These are phyloP conservation scores for Agonum fuliginosum DNA, from an alignment of 2,888 invertebrate species.

Conservation along the genomic window DNA sequence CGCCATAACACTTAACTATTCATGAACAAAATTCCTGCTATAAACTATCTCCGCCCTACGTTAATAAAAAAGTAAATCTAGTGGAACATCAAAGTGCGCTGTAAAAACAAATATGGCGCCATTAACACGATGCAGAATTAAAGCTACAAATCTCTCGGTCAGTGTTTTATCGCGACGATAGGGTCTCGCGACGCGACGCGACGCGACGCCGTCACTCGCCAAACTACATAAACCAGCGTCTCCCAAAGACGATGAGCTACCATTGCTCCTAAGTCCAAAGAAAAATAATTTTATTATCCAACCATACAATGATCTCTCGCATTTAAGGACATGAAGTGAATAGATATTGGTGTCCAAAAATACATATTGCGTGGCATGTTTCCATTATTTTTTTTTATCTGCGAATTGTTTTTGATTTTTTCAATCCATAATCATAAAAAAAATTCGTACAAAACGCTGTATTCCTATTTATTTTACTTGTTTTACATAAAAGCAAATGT, in stretches of 20 bases:
- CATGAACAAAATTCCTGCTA: neutral
- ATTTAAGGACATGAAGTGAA: neutral
- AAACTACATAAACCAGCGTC: slow-evolving; percentile 16
- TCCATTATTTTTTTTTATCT: too few species aligned
- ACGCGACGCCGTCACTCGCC: slow-evolving; percentile 11
- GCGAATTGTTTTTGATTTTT: too few species aligned
- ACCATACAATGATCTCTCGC: too few species aligned
- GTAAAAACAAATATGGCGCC: slow-evolving; percentile 35
- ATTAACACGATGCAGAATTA: slow-evolving; percentile 44
- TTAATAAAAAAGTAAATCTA: slow-evolving; percentile 44
- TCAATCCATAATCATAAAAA: too few species aligned
- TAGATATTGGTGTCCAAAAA: neutral
- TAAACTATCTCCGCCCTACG: slow-evolving; percentile 5
- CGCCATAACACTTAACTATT: slow-evolving; percentile 9
- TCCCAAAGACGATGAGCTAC: neutral
- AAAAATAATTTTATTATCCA: too few species aligned
- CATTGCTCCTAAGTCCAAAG: neutral
- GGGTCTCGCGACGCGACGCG: neutral
- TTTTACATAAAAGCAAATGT: too few species aligned
- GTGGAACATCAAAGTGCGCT: slow-evolving; percentile 21
- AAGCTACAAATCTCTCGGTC: slow-evolving; percentile 44
- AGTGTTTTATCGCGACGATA: slow-evolving; percentile 38
- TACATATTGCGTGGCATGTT: neutral
- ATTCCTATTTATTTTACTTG: too few species aligned
- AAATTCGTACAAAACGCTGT: too few species aligned